These are phyloP conservation scores for Chaunax sp. DNA, from an alignment of 2,797 vertebrate genomes.

Conservation along the genomic window DNA sequence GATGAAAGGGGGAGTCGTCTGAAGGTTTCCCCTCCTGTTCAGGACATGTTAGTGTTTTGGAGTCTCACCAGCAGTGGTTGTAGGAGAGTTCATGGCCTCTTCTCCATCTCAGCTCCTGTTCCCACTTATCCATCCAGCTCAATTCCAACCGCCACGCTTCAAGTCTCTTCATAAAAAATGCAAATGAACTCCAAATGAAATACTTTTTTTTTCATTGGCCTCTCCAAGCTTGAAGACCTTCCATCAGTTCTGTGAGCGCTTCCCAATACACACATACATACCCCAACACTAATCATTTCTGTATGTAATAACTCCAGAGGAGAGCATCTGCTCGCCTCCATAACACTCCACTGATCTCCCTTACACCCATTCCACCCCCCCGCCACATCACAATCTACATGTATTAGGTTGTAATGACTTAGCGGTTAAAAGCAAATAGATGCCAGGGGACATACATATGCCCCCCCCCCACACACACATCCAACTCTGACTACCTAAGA, in stretches of 20 bases:
- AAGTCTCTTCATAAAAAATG: constrained; percentile 75
- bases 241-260: constrained; percentile 57
- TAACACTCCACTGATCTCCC: constrained; percentile 94
- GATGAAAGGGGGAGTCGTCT: no score
- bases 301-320: constrained; percentile 92
- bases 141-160: constrained; percentile 50
- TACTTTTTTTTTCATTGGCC: constrained; percentile 50
- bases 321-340: constrained; percentile 97
- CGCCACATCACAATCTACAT: constrained; percentile 95
- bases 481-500: constrained; percentile 18
- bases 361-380: constrained; percentile 44
- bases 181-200: constrained; percentile 74
- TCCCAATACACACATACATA: constrained; percentile 53
- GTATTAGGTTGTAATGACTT: constrained; percentile 98
- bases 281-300: constrained; percentile 90
- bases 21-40: no score
- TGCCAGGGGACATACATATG: constrained; percentile 87
- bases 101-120: constrained; percentile 2
- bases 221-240: constrained; percentile 66
- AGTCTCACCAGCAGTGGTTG: constrained; percentile 1
- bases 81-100: background rate
- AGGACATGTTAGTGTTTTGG: constrained; percentile 10
- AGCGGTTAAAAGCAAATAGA: constrained; percentile 97
- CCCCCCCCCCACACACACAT: constrained; percentile 51
- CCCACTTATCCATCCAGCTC: constrained; percentile 49